phyloP scores from a whole-genome alignment of 2,888 invertebrate genomes.

The Trachelus stipa region DNA sequence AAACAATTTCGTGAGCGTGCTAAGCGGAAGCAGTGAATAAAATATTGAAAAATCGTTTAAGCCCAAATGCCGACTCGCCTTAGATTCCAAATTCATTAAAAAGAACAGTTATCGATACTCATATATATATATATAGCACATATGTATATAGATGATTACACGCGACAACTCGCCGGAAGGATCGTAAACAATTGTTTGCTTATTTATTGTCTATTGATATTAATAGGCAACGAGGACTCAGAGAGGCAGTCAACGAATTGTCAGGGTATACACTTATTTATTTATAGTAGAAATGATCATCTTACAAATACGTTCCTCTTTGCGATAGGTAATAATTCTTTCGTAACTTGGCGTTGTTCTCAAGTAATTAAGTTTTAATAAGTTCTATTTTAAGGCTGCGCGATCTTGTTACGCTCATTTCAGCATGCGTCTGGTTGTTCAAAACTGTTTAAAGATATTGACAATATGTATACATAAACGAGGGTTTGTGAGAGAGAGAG shows the following conservation, averaged over 20 bases:
- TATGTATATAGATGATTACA: not conserved
- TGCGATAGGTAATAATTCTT: not conserved
- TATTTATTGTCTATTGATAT: not conserved
- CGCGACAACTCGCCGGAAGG: not conserved
- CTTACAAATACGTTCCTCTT: too few relatives aligned
- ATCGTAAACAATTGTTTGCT: not conserved
- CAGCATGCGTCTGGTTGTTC: not conserved
- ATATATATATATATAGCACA: not conserved
- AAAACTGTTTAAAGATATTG: conserved; percentile 20
- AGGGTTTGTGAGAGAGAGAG: not conserved
- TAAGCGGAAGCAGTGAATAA: not conserved
- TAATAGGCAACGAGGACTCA: not conserved
- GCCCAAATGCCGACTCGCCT: not conserved
- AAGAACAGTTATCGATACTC: not conserved
- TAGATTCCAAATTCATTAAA: not conserved
- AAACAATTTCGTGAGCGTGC: not conserved
- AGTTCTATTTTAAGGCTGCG: not conserved
- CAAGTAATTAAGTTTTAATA: not conserved
- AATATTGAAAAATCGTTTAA: not conserved
- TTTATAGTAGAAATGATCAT: not conserved
- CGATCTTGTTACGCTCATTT: not conserved
- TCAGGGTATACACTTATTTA: not conserved
- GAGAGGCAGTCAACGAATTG: not conserved
- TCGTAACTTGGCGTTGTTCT: not conserved
- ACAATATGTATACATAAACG: conserved; percentile 26